phyloP scores from a whole-genome alignment of 2,113 vertebrate species.

The Panthera tigris region DNA sequence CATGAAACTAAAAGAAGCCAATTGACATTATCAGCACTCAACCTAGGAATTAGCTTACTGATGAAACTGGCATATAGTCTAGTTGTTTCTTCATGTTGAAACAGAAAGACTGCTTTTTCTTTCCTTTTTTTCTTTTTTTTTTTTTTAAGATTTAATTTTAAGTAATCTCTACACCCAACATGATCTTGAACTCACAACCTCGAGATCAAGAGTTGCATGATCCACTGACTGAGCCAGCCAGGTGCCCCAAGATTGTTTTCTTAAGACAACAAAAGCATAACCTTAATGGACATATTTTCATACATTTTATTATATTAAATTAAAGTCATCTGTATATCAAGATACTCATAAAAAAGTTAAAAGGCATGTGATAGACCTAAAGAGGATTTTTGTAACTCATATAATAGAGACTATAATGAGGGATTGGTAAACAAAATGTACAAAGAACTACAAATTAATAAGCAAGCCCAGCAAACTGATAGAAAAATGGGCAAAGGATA shows the following conservation, averaged over 20 bases:
- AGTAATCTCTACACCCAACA: not conserved
- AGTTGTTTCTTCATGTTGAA: not conserved
- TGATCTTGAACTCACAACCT: not conserved
- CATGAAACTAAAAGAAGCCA: not conserved
- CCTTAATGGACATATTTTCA: not conserved
- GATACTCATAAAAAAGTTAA: not conserved
- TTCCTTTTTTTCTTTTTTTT: not conserved
- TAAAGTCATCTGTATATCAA: not conserved
- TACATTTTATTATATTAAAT: not conserved
- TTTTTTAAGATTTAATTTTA: not conserved
- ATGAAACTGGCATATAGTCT: not conserved
- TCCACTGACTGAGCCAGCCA: not conserved
- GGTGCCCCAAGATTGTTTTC: not conserved
- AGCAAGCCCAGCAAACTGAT: not conserved
- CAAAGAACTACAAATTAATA: not conserved
- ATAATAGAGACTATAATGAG: not conserved
- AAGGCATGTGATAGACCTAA: not conserved
- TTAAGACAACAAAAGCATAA: not conserved
- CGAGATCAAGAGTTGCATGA: not conserved
- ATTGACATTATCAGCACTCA: not conserved
- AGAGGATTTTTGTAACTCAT: not conserved
- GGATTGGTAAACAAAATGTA: not conserved
- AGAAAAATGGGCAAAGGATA: not conserved
- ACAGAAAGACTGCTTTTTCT: not conserved
- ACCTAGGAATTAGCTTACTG: not conserved